Conservation (phyloP, 2,888 invertebrate species). For the Melangyna quadrimaculata region DNA sequence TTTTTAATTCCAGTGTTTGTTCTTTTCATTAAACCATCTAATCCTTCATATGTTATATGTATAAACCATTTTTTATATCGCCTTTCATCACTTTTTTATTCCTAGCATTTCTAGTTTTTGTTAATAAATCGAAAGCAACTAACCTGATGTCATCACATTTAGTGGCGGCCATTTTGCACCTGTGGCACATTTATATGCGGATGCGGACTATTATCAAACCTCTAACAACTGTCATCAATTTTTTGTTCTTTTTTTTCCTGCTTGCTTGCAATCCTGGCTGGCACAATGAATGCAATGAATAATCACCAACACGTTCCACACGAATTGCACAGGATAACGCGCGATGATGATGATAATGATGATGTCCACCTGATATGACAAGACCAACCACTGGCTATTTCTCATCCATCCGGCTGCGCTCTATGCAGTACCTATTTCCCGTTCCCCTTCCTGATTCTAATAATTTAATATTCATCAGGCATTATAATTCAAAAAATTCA, state of each 20-base stretch:
- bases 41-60: neutral
- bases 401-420: conserved; percentile 14
- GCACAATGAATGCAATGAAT: conserved; percentile 54
- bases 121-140: conserved; percentile 20
- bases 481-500: conserved; percentile 54
- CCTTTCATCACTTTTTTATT: conserved; percentile 9
- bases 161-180: conserved; percentile 42
- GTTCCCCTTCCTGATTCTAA: conserved; percentile 34
- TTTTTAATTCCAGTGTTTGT: neutral
- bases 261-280: neutral
- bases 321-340: conserved; percentile 58
- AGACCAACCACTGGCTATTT: conserved; percentile 51
- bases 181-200: conserved; percentile 38
- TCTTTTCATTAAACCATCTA: neutral
- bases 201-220: conserved; percentile 54
- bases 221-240: conserved; percentile 26
- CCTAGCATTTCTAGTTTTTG: neutral
- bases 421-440: conserved; percentile 1
- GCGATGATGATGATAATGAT: no score
- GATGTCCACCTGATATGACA: conserved; percentile 63
- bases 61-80: neutral
- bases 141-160: conserved; percentile 28
- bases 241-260: neutral
- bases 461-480: conserved; percentile 69
- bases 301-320: conserved; percentile 60